These are phyloP conservation scores for Odocoileus virginianus DNA, from an alignment of 2,113 vertebrate species.

Conservation along the genomic window DNA sequence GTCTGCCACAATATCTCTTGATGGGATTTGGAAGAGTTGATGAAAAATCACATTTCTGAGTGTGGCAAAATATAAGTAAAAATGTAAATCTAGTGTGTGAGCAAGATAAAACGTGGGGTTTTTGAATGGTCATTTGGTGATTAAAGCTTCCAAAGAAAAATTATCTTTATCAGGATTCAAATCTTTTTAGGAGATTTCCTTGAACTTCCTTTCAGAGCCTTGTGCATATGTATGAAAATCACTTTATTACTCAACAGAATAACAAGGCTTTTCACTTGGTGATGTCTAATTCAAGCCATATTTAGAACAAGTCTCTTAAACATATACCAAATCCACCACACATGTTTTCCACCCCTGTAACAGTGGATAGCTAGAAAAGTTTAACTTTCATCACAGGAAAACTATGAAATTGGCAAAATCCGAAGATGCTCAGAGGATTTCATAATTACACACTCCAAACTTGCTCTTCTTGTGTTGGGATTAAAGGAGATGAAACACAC, in stretches of 20 bases:
- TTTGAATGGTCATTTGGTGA: slow-evolving; percentile 1
- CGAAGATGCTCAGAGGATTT: neutral
- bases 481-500: neutral
- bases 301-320: neutral
- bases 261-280: neutral
- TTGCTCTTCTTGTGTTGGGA: neutral
- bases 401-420: neutral
- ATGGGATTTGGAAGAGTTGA: slow-evolving; percentile 20
- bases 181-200: slow-evolving; percentile 3
- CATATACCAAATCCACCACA: neutral
- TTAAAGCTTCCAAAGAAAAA: slow-evolving; percentile 4
- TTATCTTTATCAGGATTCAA: neutral
- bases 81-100: neutral
- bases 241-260: neutral
- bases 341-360: neutral
- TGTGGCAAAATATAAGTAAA: neutral
- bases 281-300: neutral
- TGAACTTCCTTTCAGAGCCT: slow-evolving; percentile 25
- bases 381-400: neutral
- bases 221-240: neutral
- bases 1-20: neutral
- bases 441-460: neutral
- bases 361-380: neutral
- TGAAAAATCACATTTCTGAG: slow-evolving; percentile 11
- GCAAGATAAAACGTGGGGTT: neutral